Conservation (phyloP, 2,113 vertebrate genomes). For the Todiramphus saurophagus region DNA sequence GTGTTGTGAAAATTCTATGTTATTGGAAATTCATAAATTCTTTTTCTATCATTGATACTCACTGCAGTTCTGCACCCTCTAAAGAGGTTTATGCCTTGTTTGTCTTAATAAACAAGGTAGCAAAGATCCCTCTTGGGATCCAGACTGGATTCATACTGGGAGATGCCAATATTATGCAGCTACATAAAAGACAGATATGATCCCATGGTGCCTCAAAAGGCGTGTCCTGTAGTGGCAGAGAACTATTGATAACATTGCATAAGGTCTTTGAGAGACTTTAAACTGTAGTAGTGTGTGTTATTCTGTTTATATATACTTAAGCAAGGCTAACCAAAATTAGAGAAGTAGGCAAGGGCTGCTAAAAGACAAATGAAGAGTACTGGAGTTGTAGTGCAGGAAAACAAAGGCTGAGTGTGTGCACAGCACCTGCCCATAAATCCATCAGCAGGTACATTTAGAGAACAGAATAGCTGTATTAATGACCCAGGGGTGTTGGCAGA, state of each 20-base stretch:
- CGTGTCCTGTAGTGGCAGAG: not conserved
- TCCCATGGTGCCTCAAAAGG: not conserved
- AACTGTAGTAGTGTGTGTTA: not conserved
- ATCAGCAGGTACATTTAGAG: not conserved
- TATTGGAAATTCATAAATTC: not conserved
- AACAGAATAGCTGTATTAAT: not conserved
- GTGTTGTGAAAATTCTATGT: not conserved
- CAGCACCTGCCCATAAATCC: not conserved
- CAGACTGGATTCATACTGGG: not conserved
- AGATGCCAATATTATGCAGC: not conserved
- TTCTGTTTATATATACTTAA: not conserved
- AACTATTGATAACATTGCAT: not conserved
- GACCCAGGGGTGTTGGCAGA: not conserved
- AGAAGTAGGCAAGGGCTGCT: not conserved
- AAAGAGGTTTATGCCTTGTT: not conserved
- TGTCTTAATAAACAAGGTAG: not conserved
- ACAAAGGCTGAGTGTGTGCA: accelerated
- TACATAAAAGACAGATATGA: not conserved
- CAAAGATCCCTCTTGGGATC: not conserved
- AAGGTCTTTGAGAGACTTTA: not conserved
- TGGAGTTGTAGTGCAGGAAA: not conserved
- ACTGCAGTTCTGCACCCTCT: not conserved
- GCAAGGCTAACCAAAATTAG: not conserved
- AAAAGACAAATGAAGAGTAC: not conserved
- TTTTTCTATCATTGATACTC: not conserved